These are phyloP conservation scores for Elaphurus davidianus DNA, from an alignment of 2,113 vertebrate genomes.

Conservation along the genomic window DNA sequence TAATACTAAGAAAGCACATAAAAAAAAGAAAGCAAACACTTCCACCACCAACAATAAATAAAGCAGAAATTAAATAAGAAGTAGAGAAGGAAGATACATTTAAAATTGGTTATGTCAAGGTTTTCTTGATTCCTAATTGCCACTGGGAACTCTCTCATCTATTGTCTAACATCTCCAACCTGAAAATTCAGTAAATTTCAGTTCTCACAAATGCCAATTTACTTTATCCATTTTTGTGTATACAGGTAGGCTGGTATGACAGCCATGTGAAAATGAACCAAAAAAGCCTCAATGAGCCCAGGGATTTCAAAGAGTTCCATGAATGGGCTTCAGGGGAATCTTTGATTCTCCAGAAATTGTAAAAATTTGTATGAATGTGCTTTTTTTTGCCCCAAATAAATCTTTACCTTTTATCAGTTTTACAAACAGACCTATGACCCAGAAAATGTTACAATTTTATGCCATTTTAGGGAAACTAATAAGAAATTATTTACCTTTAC, in stretches of 20 bases:
- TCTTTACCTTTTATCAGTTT: not conserved
- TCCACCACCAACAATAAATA: not conserved
- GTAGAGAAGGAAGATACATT: not conserved
- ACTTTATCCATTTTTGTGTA: slow-evolving; percentile 40
- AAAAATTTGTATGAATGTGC: not conserved
- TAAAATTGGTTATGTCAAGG: not conserved
- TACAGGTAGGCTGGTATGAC: not conserved
- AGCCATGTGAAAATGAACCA: not conserved
- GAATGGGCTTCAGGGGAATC: slow-evolving; percentile 1
- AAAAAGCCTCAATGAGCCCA: not conserved
- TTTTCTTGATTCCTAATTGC: not conserved
- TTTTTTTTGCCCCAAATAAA: not conserved
- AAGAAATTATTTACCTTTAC: not conserved
- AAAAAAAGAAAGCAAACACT: not conserved
- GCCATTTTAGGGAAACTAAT: not conserved
- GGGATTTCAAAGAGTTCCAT: not conserved
- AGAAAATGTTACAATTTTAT: not conserved
- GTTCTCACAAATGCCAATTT: not conserved
- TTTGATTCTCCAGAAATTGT: not conserved
- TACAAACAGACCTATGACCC: not conserved
- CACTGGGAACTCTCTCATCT: not conserved
- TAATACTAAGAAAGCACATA: not conserved
- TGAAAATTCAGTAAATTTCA: not conserved
- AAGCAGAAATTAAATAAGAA: not conserved
- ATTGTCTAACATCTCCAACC: not conserved